A percentile compares a stretch with the other conserved stretches of the same genome.
Conservation (phyloP, 2,113 vertebrate species). For the Antigone vipio region DNA sequence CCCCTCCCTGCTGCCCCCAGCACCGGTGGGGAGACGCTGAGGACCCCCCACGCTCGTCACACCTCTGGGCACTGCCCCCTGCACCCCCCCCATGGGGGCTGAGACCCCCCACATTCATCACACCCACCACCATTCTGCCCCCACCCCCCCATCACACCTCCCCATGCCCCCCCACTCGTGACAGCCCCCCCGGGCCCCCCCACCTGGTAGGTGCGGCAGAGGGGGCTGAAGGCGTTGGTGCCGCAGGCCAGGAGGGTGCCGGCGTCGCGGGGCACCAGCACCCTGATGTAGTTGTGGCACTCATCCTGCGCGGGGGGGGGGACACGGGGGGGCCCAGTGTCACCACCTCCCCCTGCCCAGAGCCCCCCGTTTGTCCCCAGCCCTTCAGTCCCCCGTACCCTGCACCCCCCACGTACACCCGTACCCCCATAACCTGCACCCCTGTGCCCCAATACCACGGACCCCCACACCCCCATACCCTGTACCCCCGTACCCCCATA, state of each 20-base stretch:
- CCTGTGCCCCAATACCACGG: too few species aligned
- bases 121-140: too few species aligned
- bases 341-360: not conserved
- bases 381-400: not conserved
- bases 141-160: too few species aligned
- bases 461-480: too few species aligned
- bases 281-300: conserved; percentile 95
- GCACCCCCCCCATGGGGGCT: too few species aligned
- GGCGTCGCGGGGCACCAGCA: conserved; percentile 87
- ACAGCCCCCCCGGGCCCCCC: not conserved
- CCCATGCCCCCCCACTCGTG: too few species aligned
- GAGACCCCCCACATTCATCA: too few species aligned
- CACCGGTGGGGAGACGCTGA: not conserved
- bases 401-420: not conserved
- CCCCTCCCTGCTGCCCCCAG: too few species aligned
- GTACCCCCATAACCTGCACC: too few species aligned
- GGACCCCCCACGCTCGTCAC: not conserved
- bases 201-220: conserved; percentile 93
- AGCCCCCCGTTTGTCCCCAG: not conserved
- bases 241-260: conserved; percentile 89
- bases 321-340: not conserved
- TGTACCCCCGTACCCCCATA: too few species aligned
- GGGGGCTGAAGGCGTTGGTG: conserved; percentile 92
- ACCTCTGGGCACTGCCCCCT: too few species aligned
- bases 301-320: conserved; percentile 75